phyloP scores from a whole-genome alignment of 1,140 invertebrate genomes.

The Drosophila nigromelanica region DNA sequence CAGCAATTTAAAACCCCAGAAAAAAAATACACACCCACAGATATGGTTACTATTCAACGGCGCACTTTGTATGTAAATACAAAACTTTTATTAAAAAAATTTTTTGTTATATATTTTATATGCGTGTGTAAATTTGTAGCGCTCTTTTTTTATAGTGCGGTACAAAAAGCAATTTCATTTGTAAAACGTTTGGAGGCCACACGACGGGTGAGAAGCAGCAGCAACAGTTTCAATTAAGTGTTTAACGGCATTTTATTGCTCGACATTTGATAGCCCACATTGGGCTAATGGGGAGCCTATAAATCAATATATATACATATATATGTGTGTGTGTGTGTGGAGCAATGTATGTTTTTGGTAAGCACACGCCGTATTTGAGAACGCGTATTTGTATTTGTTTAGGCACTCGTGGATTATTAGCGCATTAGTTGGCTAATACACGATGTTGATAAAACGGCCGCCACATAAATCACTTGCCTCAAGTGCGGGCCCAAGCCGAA shows the following conservation, averaged over 20 bases:
- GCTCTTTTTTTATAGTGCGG: constrained; percentile 46
- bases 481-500: constrained; percentile 5
- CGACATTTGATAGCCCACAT: constrained; percentile 67
- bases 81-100: constrained; percentile 74
- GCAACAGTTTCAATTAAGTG: constrained; percentile 81
- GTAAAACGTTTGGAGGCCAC: constrained; percentile 46
- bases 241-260: constrained; percentile 76
- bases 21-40: background rate
- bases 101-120: constrained; percentile 58
- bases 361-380: constrained; percentile 3
- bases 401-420: constrained; percentile 79
- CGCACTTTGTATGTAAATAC: constrained; percentile 77
- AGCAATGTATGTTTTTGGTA: constrained; percentile 2
- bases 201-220: constrained; percentile 6
- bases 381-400: constrained; percentile 65
- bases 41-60: constrained; percentile 20
- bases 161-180: constrained; percentile 70
- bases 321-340: background rate
- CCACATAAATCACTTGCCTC: constrained; percentile 63
- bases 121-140: constrained; percentile 22
- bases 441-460: constrained; percentile 50
- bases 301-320: constrained; percentile 65
- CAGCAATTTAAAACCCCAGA: constrained; percentile 39
- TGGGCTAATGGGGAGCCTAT: constrained; percentile 41
- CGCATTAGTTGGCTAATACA: constrained; percentile 76